Evolutionary conservation across 2,797 vertebrate species (phyloP).

Genomic region (Alca torda): DNA sequence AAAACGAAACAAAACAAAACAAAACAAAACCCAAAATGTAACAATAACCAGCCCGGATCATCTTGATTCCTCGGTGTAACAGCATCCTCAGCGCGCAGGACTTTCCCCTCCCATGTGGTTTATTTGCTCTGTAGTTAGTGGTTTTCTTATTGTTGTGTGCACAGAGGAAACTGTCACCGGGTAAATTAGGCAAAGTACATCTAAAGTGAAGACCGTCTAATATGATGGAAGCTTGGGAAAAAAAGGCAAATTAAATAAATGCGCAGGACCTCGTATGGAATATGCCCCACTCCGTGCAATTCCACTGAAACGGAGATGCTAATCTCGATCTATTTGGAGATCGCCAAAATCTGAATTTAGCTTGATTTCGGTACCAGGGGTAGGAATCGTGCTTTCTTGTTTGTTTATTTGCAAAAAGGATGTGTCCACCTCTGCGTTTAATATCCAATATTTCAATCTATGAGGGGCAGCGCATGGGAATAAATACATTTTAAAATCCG

Average conservation of each 20-base stretch:
- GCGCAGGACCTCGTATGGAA: fast-evolving
- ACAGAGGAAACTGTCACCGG: not conserved
- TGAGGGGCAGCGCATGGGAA: not conserved
- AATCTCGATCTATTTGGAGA: fast-evolving
- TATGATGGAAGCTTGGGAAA: fast-evolving
- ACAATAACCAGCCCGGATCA: not conserved
- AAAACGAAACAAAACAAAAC: not conserved
- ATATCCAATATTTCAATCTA: not conserved
- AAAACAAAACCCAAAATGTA: not conserved
- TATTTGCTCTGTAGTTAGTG: not conserved
- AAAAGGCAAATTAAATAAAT: not conserved
- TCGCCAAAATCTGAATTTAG: not conserved
- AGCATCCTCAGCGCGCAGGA: not conserved
- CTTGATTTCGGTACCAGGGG: not conserved
- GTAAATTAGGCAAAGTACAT: not conserved
- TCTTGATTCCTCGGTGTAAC: not conserved
- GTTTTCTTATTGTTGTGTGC: not conserved
- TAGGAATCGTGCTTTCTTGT: not conserved
- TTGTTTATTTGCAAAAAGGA: not conserved
- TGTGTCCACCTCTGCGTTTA: not conserved
- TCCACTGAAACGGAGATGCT: not conserved
- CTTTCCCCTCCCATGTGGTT: not conserved
- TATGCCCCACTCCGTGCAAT: not conserved
- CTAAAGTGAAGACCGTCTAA: not conserved
- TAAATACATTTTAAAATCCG: not conserved